These are phyloP conservation scores for Cataglyphis cursor DNA, from an alignment of 2,888 invertebrate genomes.

Conservation along the genomic window DNA sequence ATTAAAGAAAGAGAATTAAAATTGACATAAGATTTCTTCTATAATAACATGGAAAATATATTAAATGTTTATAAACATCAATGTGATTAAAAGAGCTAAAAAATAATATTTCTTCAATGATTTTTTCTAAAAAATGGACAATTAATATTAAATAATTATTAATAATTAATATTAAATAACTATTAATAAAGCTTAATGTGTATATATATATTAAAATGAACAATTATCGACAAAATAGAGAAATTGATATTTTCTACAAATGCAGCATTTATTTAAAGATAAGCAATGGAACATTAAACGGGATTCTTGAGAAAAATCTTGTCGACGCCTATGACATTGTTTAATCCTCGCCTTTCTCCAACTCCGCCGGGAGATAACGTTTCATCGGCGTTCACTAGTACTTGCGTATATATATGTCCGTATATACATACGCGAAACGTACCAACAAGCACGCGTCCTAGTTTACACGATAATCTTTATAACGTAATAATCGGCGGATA, in stretches of 20 bases:
- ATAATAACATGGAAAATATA: background rate
- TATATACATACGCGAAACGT: conserved; percentile 33
- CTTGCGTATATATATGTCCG: background rate
- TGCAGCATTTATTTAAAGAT: background rate
- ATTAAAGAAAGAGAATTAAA: background rate
- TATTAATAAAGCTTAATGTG: background rate
- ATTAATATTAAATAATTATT: background rate
- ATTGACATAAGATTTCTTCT: background rate
- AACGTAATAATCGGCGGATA: conserved; percentile 76
- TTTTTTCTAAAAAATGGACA: background rate
- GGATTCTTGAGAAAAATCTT: background rate
- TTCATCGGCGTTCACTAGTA: conserved; percentile 34
- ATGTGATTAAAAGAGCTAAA: background rate
- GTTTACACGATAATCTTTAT: conserved; percentile 78
- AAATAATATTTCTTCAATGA: background rate
- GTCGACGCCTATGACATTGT: conserved; percentile 51
- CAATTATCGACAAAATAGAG: background rate
- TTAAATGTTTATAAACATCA: background rate
- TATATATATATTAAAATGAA: background rate
- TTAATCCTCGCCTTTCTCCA: conserved; percentile 54
- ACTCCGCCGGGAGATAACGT: conserved; percentile 40
- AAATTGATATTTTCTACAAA: background rate
- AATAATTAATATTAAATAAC: background rate
- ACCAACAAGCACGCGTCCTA: conserved; percentile 66
- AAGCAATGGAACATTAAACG: background rate